Percentiles rank a stretch among this genome's conserved stretches.
Evolutionary conservation across 2,888 invertebrate genomes (phyloP).

Genomic region (Pollenia amentaria): DNA sequence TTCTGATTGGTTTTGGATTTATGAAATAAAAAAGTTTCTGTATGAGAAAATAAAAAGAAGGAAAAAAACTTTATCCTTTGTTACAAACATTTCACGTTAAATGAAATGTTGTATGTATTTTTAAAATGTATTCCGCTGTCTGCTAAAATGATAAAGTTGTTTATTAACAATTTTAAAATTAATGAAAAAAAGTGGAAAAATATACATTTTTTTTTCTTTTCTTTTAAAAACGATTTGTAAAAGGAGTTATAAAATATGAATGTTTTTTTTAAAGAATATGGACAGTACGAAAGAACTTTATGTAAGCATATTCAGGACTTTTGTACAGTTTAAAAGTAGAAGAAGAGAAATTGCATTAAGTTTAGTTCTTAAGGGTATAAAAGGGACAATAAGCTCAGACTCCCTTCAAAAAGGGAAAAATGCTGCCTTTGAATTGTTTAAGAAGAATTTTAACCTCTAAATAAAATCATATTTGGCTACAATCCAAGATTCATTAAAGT

Average conservation of each 20-base stretch:
- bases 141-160: conserved; percentile 15
- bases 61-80: not conserved
- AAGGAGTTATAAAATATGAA: not conserved
- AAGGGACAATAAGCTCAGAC: no score
- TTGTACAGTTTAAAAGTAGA: not conserved
- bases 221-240: not conserved
- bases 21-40: conserved; percentile 24
- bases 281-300: not conserved
- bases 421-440: no score
- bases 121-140: conserved; percentile 27
- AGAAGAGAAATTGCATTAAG: not conserved
- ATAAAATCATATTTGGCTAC: no score
- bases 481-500: no score
- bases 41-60: not conserved
- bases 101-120: conserved; percentile 2
- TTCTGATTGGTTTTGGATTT: conserved; percentile 36
- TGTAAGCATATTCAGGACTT: not conserved
- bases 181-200: not conserved
- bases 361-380: not conserved
- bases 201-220: not conserved
- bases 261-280: not conserved
- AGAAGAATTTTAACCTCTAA: no score
- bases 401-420: no score
- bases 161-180: not conserved
- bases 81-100: conserved; percentile 10